These are phyloP conservation scores for Mesitornis unicolor DNA, from an alignment of 2,113 vertebrate species.

Conservation along the genomic window DNA sequence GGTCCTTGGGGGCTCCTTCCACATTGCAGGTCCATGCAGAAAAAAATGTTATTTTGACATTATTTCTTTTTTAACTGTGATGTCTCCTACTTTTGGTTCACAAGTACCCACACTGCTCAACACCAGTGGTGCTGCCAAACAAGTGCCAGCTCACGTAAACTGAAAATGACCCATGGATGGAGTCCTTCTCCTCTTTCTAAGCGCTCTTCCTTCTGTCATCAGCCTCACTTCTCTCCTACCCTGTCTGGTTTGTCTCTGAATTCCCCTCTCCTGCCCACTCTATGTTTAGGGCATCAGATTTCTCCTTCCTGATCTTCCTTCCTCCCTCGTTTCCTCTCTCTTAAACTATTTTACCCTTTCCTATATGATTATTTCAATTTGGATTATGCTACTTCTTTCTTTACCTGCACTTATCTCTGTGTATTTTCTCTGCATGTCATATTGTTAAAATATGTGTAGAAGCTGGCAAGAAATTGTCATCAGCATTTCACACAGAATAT, in stretches of 20 bases:
- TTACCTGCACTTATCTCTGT: neutral
- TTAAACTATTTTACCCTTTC: neutral
- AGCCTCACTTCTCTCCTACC: neutral
- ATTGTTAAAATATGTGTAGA: neutral
- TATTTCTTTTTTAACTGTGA: neutral
- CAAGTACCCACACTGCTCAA: neutral
- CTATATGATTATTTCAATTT: neutral
- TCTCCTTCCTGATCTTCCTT: neutral
- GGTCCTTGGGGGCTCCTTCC: neutral
- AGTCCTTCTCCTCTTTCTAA: neutral
- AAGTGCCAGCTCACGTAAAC: neutral
- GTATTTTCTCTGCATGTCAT: neutral
- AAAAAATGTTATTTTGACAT: neutral
- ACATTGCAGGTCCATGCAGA: neutral
- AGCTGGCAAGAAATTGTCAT: conserved; percentile 1
- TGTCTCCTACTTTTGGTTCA: neutral
- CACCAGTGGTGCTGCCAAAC: neutral
- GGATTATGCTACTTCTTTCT: neutral
- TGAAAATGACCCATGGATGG: neutral
- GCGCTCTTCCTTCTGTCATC: neutral
- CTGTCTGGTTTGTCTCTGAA: neutral
- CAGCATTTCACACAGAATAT: conserved; percentile 6
- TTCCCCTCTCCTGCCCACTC: neutral
- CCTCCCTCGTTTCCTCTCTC: neutral
- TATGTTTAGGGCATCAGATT: neutral